Percentiles rank a stretch among this genome's conserved stretches.
phyloP scores from a whole-genome alignment of 1,140 invertebrate genomes.

The Lordiphosa collinella region DNA sequence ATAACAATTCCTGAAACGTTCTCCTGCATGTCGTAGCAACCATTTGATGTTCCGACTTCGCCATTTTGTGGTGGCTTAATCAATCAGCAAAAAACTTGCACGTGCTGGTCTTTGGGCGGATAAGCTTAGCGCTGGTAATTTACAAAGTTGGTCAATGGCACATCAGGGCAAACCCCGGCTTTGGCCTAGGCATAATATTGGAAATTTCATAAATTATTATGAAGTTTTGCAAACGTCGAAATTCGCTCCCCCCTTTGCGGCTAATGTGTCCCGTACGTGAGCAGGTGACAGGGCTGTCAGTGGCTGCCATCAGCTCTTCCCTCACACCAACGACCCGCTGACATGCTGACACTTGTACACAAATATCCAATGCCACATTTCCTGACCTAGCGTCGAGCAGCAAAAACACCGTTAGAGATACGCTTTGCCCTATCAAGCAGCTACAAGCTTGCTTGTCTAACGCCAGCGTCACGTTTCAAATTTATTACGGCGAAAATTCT shows the following conservation, averaged over 20 bases:
- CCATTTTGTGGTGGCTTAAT: constrained; percentile 63
- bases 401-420: constrained; percentile 11
- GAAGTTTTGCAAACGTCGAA: constrained; percentile 51
- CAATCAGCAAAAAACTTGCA: constrained; percentile 69
- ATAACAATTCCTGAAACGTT: constrained; percentile 70
- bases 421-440: constrained; percentile 52
- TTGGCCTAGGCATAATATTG: constrained; percentile 36
- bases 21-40: constrained; percentile 19
- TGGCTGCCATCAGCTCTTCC: not conserved
- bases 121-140: constrained; percentile 39
- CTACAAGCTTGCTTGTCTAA: constrained; percentile 39
- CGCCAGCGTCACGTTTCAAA: constrained; percentile 64
- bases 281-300: constrained; percentile 69
- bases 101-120: constrained; percentile 31
- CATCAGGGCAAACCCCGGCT: constrained; percentile 39
- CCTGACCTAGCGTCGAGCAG: constrained; percentile 2
- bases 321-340: constrained; percentile 12
- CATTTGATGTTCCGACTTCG: constrained; percentile 28
- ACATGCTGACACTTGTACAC: constrained; percentile 39
- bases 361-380: constrained; percentile 17
- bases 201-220: constrained; percentile 68
- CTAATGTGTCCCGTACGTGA: constrained; percentile 46
- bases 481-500: constrained; percentile 67
- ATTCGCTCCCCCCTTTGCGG: constrained; percentile 6
- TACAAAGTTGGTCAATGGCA: constrained; percentile 54